Evolutionary conservation across 2,888 invertebrate species (phyloP), one percentile per base, ranked within the genome.

Genomic region (Latrodectus hesperus): DNA sequence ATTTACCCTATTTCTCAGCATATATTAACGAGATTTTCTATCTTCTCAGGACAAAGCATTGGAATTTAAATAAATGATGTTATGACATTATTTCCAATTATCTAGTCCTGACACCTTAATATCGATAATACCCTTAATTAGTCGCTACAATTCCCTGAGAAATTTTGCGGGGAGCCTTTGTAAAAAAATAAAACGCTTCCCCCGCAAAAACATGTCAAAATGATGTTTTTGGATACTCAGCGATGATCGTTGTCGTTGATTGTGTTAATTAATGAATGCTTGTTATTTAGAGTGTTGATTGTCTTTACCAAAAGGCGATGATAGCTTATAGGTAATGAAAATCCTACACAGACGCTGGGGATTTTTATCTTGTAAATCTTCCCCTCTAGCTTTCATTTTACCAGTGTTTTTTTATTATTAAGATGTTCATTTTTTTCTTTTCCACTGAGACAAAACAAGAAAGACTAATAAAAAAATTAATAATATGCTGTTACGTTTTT

Each of bases 81-180:
- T 76, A 80, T 78, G 79, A 88, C 88, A 88, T 88, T 88, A 84
- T 88, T 88, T 84, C 83, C 88, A 88, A 88, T 88, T 88, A 88
- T 60, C 71, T 76, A 49, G 51, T 71, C 52, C 80, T 84, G 88
- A 88, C 88, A 88, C 80, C 64, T 76, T 88, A 88, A 88, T 88
- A 83, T 88, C 88, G 83, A 83, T 88, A 88, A 88, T 88, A 80
- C 84, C 75, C 68, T 76, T 88, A 88, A 88, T 88, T 88, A 88
- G 88, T 67, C 60, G n/a, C 75, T 82, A 84, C 88, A 88, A 84
- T 84, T 84, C 75, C 80, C 78, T 71, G 71, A 74, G 79, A 84
- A 71, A 72, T 80, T 77, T 60, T 82, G 71, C 49, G 67, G 64
- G 17, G 9, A 64, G 49, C 22, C 38, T 38, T 38, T 38, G 55